A percentile compares a stretch with the other conserved stretches of the same genome.
Conservation (phyloP, 2,113 vertebrate genomes). For the Porphyrio hochstetteri region DNA sequence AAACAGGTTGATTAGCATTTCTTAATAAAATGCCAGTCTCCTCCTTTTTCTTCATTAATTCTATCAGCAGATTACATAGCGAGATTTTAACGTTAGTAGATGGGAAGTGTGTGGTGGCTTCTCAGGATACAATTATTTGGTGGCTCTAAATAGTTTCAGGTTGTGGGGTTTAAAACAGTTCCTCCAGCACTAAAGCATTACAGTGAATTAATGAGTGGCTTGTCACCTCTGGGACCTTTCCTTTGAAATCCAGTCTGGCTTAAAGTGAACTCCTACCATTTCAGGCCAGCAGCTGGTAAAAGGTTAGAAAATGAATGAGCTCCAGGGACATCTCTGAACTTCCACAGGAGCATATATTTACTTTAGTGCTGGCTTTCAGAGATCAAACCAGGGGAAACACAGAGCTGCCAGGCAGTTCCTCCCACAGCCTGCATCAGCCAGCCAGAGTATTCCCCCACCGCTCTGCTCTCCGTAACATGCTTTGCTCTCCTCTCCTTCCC, state of each 20-base stretch:
- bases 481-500: background rate
- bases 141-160: conserved; percentile 75
- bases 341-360: conserved; percentile 67
- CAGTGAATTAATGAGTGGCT: conserved; percentile 78
- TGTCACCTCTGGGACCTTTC: conserved; percentile 71
- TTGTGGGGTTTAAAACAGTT: conserved; percentile 74
- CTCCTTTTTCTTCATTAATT: conserved; percentile 73
- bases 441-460: background rate
- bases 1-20: conserved; percentile 87
- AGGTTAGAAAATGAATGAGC: conserved; percentile 75
- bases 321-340: conserved; percentile 30
- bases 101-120: conserved; percentile 66
- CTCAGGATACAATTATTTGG: conserved; percentile 75
- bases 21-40: conserved; percentile 77
- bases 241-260: conserved; percentile 74
- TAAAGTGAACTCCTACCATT: conserved; percentile 69
- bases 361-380: conserved; percentile 29
- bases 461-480: background rate
- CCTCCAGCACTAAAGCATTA: conserved; percentile 62
- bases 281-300: conserved; percentile 70
- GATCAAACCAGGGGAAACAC: background rate
- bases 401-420: background rate
- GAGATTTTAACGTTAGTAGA: conserved; percentile 65
- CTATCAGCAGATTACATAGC: conserved; percentile 73
- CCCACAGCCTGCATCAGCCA: background rate